These are phyloP conservation scores for Drosophila simulans DNA, from an alignment of 1,140 invertebrate genomes.

Conservation along the genomic window DNA sequence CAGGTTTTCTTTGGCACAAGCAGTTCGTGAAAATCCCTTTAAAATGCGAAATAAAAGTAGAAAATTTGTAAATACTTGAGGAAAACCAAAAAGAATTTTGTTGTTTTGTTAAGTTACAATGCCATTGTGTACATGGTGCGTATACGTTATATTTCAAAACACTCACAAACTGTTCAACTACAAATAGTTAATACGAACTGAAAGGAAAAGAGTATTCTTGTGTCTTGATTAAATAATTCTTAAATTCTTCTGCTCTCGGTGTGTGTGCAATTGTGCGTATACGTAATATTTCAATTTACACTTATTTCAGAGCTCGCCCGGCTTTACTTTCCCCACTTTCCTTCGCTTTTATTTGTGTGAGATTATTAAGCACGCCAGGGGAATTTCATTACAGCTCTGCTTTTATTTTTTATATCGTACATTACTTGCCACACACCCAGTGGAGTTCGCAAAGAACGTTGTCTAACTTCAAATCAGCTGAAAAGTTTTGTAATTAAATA, in stretches of 20 bases:
- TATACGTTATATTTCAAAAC: not conserved
- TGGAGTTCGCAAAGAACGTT: constrained; percentile 4
- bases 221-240: not conserved
- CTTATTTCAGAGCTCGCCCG: constrained; percentile 7
- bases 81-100: not conserved
- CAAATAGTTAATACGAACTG: no score
- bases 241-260: not conserved
- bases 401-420: constrained; percentile 5
- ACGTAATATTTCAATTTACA: constrained; percentile 43
- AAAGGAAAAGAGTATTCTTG: not conserved
- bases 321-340: not conserved
- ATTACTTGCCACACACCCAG: constrained; percentile 4
- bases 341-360: constrained; percentile 3
- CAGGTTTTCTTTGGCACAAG: not conserved
- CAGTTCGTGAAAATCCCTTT: not conserved
- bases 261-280: constrained; percentile 17
- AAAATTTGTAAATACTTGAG: not conserved
- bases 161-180: no score
- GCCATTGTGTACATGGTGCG: not conserved
- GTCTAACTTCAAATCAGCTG: constrained; percentile 29
- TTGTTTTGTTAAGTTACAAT: no score
- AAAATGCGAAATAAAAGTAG: not conserved
- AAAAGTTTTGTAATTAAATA: constrained; percentile 51
- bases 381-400: constrained; percentile 17
- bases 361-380: constrained; percentile 31